Percentiles rank a stretch among this genome's conserved stretches.
Evolutionary conservation across 1,140 invertebrate species (phyloP).

Genomic region (Carposina sasakii): DNA sequence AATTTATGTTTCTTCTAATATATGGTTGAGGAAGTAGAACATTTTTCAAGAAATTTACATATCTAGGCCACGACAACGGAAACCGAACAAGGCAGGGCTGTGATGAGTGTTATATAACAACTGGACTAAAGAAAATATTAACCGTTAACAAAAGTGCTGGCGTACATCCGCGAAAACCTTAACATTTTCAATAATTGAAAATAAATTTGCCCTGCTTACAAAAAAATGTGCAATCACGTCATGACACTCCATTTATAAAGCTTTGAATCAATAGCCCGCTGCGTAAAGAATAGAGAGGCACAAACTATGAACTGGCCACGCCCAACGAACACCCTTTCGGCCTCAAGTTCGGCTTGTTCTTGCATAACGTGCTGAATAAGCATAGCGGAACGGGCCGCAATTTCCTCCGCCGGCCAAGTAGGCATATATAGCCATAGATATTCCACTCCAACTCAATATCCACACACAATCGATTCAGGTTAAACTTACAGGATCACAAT

Average conservation of each 20-base stretch:
- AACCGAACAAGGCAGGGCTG: slow-evolving; percentile 6
- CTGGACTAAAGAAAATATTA: too few species aligned
- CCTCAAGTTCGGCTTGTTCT: slow-evolving; percentile 1
- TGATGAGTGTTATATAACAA: slow-evolving; percentile 1
- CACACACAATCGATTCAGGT: slow-evolving; percentile 46
- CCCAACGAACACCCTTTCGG: background rate
- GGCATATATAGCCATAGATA: slow-evolving; percentile 10
- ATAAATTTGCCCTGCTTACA: too few species aligned
- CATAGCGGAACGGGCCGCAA: slow-evolving; percentile 42
- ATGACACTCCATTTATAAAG: too few species aligned
- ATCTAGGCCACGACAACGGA: slow-evolving; percentile 22
- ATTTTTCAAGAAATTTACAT: slow-evolving; percentile 32
- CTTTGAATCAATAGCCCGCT: too few species aligned
- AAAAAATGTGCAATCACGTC: too few species aligned
- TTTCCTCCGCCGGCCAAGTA: slow-evolving; percentile 44
- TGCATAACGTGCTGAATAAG: slow-evolving; percentile 47
- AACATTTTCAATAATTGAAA: too few species aligned
- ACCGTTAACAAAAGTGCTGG: too few species aligned
- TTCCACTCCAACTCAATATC: slow-evolving; percentile 40
- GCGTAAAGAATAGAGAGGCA: too few species aligned
- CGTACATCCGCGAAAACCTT: too few species aligned
- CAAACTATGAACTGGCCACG: too few species aligned
- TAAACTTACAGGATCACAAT: slow-evolving; percentile 63
- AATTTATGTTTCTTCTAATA: too few species aligned
- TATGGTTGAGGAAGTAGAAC: slow-evolving; percentile 18